phyloP scores from a whole-genome alignment of 2,113 vertebrate species.

The Archilochus colubris region DNA sequence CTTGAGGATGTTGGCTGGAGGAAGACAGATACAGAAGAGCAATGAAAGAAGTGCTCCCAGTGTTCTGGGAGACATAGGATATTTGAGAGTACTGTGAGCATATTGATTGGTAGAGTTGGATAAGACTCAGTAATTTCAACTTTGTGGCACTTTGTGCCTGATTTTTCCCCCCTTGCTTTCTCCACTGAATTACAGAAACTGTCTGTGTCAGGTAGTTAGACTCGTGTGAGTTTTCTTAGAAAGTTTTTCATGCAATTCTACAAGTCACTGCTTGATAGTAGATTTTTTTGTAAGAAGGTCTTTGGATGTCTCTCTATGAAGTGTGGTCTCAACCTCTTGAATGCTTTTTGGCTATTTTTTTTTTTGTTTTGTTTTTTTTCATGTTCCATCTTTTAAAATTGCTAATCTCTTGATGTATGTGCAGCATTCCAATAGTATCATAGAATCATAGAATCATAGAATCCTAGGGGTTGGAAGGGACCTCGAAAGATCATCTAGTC shows the following conservation, averaged over 20 bases:
- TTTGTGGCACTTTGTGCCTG: accelerated
- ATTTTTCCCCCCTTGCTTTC: not conserved
- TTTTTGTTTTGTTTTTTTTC: not conserved
- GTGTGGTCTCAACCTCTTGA: not conserved
- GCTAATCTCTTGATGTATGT: not conserved
- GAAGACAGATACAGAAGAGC: not conserved
- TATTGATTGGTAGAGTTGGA: not conserved
- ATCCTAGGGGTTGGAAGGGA: no score
- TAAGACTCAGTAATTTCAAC: not conserved
- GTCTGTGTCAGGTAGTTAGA: not conserved
- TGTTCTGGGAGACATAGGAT: not conserved
- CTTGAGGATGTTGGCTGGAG: not conserved
- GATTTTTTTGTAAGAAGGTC: not conserved
- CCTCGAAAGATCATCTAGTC: no score
- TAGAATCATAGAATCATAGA: no score
- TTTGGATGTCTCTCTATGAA: not conserved
- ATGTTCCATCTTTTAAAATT: not conserved
- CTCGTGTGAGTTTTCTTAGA: not conserved
- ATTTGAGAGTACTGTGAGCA: not conserved
- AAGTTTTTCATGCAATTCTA: not conserved
- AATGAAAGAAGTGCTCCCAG: not conserved
- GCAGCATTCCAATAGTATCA: not conserved
- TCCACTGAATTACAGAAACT: not conserved
- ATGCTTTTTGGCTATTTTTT: not conserved
- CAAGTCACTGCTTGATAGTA: not conserved